phyloP scores from a whole-genome alignment of 2,888 invertebrate species.

The Ectropis crepuscularia region DNA sequence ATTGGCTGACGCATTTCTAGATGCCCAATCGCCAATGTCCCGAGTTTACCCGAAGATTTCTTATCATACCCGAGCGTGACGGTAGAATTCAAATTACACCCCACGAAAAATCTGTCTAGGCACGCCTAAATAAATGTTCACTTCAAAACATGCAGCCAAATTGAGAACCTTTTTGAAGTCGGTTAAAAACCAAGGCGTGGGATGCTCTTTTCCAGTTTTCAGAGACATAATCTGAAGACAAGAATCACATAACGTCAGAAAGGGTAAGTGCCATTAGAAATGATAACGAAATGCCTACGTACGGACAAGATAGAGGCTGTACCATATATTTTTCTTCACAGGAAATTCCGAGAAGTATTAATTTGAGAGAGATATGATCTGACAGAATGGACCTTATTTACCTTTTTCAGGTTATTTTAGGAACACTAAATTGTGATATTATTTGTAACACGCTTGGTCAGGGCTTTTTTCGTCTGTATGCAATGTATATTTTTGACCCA shows the following conservation, averaged over 20 bases:
- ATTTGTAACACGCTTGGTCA: not conserved
- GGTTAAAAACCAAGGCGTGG: not conserved
- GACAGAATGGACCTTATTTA: constrained; percentile 34
- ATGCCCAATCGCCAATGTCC: no score
- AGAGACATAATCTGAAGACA: no score
- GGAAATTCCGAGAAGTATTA: constrained; percentile 49
- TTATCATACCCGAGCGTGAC: no score
- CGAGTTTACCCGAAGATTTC: no score
- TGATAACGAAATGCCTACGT: constrained; percentile 4
- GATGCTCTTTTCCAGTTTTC: no score
- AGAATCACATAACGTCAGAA: constrained; percentile 2
- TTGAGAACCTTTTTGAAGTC: not conserved
- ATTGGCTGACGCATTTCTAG: no score
- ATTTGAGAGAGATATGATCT: constrained; percentile 47
- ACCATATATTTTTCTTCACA: constrained; percentile 28
- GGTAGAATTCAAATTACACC: no score
- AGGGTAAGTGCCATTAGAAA: constrained; percentile 4
- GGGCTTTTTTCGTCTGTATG: no score
- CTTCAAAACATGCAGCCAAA: no score
- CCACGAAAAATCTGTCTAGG: no score
- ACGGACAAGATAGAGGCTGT: not conserved
- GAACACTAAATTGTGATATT: constrained; percentile 14
- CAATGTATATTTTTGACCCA: no score
- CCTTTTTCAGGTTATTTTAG: constrained; percentile 15
- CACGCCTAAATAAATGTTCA: no score